Evolutionary conservation across 2,797 vertebrate genomes (phyloP).

Genomic region (Anableps anableps): DNA sequence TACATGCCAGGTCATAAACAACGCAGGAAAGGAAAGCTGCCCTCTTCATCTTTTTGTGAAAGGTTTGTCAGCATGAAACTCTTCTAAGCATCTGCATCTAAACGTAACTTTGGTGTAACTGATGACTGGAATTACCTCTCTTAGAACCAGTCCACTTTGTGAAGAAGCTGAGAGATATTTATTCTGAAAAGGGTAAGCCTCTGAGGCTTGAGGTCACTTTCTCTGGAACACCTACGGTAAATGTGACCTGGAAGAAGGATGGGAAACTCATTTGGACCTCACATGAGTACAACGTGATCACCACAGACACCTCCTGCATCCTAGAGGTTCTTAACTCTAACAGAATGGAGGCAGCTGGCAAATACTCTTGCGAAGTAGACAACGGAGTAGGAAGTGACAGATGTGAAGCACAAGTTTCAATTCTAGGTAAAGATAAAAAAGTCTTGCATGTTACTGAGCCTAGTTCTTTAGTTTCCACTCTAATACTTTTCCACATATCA

Average conservation of each 20-base stretch:
- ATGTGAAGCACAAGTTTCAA: slow-evolving; percentile 67
- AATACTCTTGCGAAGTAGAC: slow-evolving; percentile 86
- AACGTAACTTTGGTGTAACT: slow-evolving; percentile 41
- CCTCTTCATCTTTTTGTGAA: slow-evolving; percentile 86
- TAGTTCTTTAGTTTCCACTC: neutral
- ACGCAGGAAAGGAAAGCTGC: slow-evolving; percentile 85
- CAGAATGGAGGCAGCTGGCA: slow-evolving; percentile 84
- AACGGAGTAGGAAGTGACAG: slow-evolving; percentile 83
- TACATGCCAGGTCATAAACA: slow-evolving; percentile 84
- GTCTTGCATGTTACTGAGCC: neutral
- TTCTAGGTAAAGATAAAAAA: slow-evolving; percentile 4
- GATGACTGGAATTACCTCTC: slow-evolving; percentile 36
- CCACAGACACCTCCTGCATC: slow-evolving; percentile 82
- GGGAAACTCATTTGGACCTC: slow-evolving; percentile 83
- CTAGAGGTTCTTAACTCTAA: slow-evolving; percentile 82
- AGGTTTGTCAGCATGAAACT: slow-evolving; percentile 82
- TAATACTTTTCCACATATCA: neutral
- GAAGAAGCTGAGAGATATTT: slow-evolving; percentile 84
- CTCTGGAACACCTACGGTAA: slow-evolving; percentile 82
- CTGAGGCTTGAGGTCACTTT: slow-evolving; percentile 87
- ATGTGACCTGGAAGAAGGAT: slow-evolving; percentile 83
- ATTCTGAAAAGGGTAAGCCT: slow-evolving; percentile 84
- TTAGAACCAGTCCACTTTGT: slow-evolving; percentile 82
- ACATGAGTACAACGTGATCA: slow-evolving; percentile 86
- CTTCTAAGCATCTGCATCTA: neutral